Percentiles rank a stretch among this genome's conserved stretches.
Evolutionary conservation across 2,797 vertebrate genomes (phyloP).

Genomic region (Gymnocypris eckloni): DNA sequence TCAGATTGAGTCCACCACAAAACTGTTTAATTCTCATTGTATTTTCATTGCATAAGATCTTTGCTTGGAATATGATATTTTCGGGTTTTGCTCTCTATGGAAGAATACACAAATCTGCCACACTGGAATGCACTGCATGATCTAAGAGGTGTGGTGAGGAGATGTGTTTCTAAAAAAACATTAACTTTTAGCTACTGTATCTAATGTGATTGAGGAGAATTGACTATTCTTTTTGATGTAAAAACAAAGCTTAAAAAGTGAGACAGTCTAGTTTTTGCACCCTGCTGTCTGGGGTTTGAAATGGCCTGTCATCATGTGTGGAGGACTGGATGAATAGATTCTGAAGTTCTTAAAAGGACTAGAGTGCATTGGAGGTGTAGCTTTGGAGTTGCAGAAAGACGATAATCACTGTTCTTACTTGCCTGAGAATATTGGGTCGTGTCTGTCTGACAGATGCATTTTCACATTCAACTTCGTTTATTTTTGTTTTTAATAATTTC

Average conservation of each 20-base stretch:
- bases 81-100: constrained; percentile 65
- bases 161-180: no score
- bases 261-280: background rate
- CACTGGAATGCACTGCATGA: constrained; percentile 66
- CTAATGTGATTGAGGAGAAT: constrained; percentile 13
- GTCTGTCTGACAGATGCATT: background rate
- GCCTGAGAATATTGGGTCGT: background rate
- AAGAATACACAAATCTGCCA: constrained; percentile 73
- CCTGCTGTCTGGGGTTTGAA: background rate
- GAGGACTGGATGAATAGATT: constrained; percentile 1
- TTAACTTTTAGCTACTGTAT: constrained; percentile 33
- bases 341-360: constrained; percentile 9
- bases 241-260: background rate
- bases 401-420: background rate
- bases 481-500: no score
- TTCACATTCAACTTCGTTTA: background rate
- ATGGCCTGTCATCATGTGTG: background rate
- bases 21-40: constrained; percentile 7
- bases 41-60: constrained; percentile 16
- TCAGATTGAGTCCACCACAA: background rate
- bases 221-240: background rate
- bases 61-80: constrained; percentile 56
- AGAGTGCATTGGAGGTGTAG: background rate
- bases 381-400: constrained; percentile 15
- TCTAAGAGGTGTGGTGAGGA: constrained; percentile 57